phyloP scores from a whole-genome alignment of 2,797 vertebrate genomes.

The Clarias fuscus region DNA sequence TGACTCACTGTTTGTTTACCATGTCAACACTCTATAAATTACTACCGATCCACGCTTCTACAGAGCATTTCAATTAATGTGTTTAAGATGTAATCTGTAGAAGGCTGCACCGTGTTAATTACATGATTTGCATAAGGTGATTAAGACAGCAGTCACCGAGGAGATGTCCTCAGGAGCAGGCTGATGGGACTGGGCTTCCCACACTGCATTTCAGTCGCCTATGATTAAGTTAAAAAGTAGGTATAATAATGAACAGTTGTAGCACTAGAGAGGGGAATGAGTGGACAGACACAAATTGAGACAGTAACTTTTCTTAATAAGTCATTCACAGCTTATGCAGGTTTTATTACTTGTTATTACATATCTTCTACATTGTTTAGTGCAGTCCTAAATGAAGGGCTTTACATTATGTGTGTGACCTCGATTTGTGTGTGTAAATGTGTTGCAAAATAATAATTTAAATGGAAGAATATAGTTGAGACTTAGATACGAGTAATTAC shows the following conservation, averaged over 20 bases:
- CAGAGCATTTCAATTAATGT: conserved; percentile 37
- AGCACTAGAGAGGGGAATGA: neutral
- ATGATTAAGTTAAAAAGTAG: neutral
- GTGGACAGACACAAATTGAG: neutral
- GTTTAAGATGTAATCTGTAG: conserved; percentile 49
- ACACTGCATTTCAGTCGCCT: neutral
- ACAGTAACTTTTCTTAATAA: neutral
- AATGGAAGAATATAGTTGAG: neutral
- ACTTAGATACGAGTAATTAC: neutral
- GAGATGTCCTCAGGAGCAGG: conserved; percentile 31
- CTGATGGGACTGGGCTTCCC: neutral
- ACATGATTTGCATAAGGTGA: conserved; percentile 51
- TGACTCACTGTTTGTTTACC: conserved; percentile 39
- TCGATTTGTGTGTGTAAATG: neutral
- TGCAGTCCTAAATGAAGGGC: neutral
- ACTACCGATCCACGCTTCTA: conserved; percentile 11
- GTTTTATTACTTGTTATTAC: neutral
- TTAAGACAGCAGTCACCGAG: conserved; percentile 42
- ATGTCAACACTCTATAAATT: conserved; percentile 11
- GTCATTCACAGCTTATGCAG: neutral
- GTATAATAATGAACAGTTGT: neutral
- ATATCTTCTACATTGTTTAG: neutral
- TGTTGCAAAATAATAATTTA: neutral
- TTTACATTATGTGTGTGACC: neutral
- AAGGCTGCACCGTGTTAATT: conserved; percentile 42